Evolutionary conservation across 2,113 vertebrate genomes (phyloP), one percentile per base, ranked within the genome.

Genomic region (Genyomyrus donnyi): DNA sequence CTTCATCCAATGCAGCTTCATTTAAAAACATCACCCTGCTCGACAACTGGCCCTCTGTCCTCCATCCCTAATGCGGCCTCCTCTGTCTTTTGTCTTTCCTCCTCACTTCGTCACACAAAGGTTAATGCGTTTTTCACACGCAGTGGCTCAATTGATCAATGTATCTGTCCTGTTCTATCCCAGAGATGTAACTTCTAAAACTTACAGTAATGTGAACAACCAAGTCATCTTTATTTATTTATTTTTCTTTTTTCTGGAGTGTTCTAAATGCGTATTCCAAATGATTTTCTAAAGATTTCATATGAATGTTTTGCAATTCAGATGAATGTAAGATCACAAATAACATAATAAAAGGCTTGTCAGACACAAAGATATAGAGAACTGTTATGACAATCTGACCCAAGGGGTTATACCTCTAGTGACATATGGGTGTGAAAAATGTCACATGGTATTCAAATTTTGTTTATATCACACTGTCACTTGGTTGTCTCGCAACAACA

Each of bases 21-120:
- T 91, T 90, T 90, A 89, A 91, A 91, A 89, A 52, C 89, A 88
- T 80, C 89, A 88, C 87, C 49, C 52, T 88, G 39, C 88, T 46
- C 46, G 85, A 92, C 74, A 84, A 89, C 85, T 87, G n/a, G 6
- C 5, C n/a, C 84, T 87, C 19, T 52, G 52, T 86, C 66, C 88
- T 89, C 49, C 83, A 46, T 39, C 2, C 48, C 17, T 21, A 50
- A 21, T 17, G 24, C 49, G 8, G 3, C 24, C 27, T 1, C 17
- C 31, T 5, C 52, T 2, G 35, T 42, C 27, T 48, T n/a, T 50
- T 39, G 53, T 48, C n/a, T 53, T 31, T 46, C 24, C 62, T 39
- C 50, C 21, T 90, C 58, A 88, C 19, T 77, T 48, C 31, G 52
- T 85, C 85, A 87, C 31, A 35, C 46, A 66, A 10, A 90, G 90